phyloP scores from a whole-genome alignment of 2,113 vertebrate species.

The Cisticola juncidis region DNA sequence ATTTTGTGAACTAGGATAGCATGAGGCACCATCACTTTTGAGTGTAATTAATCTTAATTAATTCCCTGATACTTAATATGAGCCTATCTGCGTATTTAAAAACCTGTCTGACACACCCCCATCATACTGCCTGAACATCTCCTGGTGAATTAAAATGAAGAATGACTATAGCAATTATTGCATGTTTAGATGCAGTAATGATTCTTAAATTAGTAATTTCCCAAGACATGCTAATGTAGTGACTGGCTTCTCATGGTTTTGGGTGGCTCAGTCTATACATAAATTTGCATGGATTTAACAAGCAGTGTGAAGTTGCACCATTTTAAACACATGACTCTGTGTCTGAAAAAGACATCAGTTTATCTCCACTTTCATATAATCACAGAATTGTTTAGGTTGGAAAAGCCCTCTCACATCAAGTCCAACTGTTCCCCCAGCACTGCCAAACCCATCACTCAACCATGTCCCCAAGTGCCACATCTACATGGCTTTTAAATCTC shows the following conservation, averaged over 20 bases:
- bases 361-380: background rate
- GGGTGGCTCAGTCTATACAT: background rate
- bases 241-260: background rate
- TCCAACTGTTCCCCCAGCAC: background rate
- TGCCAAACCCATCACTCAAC: background rate
- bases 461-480: background rate
- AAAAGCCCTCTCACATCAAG: background rate
- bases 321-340: background rate
- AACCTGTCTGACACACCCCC: slow-evolving; percentile 47
- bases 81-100: slow-evolving; percentile 42
- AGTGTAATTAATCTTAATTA: slow-evolving; percentile 58
- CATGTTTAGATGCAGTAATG: slow-evolving; percentile 51
- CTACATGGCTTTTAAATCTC: background rate
- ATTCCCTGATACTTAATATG: slow-evolving; percentile 53
- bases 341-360: background rate
- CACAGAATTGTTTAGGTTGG: background rate
- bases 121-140: slow-evolving; percentile 43
- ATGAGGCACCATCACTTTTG: background rate
- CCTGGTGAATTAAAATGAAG: slow-evolving; percentile 50
- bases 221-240: background rate
- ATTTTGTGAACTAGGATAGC: slow-evolving; percentile 23
- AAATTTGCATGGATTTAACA: background rate
- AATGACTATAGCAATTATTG: slow-evolving; percentile 49
- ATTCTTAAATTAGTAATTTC: slow-evolving; percentile 44
- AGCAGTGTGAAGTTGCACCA: background rate